Base-by-base conservation (phyloP, 1,140 invertebrate genomes). In the Micrasema minimum region DNA sequence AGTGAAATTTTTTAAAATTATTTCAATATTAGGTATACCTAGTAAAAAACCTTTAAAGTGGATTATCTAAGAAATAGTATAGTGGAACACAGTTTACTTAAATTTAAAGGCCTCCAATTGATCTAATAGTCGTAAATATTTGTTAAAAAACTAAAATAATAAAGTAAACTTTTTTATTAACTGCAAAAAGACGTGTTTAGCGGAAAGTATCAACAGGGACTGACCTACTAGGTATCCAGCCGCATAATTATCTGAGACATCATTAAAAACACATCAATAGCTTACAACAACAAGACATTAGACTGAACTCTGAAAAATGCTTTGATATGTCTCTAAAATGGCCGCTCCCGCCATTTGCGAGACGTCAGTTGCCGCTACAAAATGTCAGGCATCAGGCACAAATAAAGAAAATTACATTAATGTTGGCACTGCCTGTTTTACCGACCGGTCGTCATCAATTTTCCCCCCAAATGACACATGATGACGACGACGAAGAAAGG, bases 251-350 rank as follows among this genome's bases (percentile, higher is more conserved):
- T 69, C 51, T 16, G 66, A 53, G 41, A 48, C 66, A 69, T 69
- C 66, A 69, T 69, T 69, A 69, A 69, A 69, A 69, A 69, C 66
- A 59, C 66, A 69, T 69, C 66, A 69, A 69, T 69, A 59, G 66
- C 51, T 66, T 51, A 55, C 53, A 37, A 69, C 43, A 69, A 18
- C 53, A 35, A 69, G 59, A 69, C 66, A 59, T 59, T 69, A 48
- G 31, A 9, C 41, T 45, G 18, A 50, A 26, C 37, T 31, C 4
- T 14, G 55, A 67, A 67, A 67, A 66, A 66, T 35, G 20, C 65
- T 67, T 67, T 67, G 65, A 67, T 67, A 35, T 22, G 31, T 16
- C 0, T 31, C 26, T 7, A 31, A 31, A 31, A 31, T 10, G 37
- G 37, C 37, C n/a, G 55, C 7, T 37, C 20, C 35, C 31, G 7